These are phyloP conservation scores for Homarus americanus DNA, from an alignment of 1,140 invertebrate genomes.

Conservation along the genomic window DNA sequence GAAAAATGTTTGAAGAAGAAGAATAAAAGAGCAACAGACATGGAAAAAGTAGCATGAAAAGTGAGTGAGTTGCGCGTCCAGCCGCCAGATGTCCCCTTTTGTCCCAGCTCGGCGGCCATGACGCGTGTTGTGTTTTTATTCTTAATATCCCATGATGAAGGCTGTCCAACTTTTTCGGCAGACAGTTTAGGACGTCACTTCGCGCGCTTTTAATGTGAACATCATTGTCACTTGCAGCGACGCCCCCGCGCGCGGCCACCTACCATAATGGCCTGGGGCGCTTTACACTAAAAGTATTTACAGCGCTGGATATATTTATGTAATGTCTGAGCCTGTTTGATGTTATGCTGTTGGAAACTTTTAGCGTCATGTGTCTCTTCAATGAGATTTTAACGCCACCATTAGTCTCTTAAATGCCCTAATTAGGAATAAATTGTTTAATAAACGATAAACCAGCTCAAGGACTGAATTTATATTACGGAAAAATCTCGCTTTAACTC, in stretches of 20 bases:
- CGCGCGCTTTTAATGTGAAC: conserved; percentile 69
- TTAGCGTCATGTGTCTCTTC: conserved; percentile 57
- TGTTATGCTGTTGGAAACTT: conserved; percentile 47
- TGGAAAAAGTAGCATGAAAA: conserved; percentile 1
- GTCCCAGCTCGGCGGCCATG: conserved; percentile 66
- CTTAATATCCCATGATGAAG: conserved; percentile 72
- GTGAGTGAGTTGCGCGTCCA: conserved; percentile 62
- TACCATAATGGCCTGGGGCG: conserved; percentile 45
- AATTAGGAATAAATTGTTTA: conserved; percentile 67
- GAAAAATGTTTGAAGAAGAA: conserved; percentile 32
- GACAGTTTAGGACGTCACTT: conserved; percentile 71
- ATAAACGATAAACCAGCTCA: conserved; percentile 64
- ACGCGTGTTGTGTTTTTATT: conserved; percentile 66
- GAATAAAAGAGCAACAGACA: neutral
- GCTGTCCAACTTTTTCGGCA: conserved; percentile 61
- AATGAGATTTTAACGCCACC: conserved; percentile 63
- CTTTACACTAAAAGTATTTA: conserved; percentile 56
- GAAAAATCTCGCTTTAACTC: conserved; percentile 50
- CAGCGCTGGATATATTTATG: conserved; percentile 54
- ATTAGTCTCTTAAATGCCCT: conserved; percentile 64
- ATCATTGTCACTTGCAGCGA: conserved; percentile 70
- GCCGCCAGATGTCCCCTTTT: conserved; percentile 69
- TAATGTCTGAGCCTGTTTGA: conserved; percentile 64
- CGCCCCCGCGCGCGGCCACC: conserved; percentile 23
- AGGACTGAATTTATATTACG: conserved; percentile 50